Conservation (phyloP, 1,140 invertebrate genomes). For the Tetramorium simillimum region DNA sequence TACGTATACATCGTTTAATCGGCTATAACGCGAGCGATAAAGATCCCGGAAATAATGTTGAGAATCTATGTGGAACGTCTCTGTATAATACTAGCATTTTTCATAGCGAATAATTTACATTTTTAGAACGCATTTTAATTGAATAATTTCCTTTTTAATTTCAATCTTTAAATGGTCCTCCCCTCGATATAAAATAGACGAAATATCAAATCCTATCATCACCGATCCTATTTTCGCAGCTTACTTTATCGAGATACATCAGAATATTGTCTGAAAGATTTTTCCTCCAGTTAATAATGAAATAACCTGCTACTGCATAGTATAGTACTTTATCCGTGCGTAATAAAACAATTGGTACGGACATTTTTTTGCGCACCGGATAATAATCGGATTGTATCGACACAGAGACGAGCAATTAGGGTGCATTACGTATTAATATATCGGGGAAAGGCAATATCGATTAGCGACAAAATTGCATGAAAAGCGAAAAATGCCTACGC, state of each 20-base stretch:
- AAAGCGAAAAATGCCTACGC: conserved; percentile 9
- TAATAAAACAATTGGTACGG: not conserved
- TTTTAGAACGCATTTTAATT: not conserved
- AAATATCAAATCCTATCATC: not conserved
- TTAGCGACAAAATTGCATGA: conserved; percentile 5
- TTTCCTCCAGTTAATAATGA: not conserved
- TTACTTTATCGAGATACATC: not conserved
- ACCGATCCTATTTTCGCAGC: not conserved
- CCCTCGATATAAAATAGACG: not conserved
- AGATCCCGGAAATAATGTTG: not conserved
- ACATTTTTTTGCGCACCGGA: conserved; percentile 9
- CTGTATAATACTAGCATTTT: not conserved
- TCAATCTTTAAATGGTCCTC: not conserved
- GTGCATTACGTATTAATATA: conserved; percentile 48
- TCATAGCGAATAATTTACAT: not conserved
- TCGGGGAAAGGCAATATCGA: not conserved
- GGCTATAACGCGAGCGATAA: not conserved
- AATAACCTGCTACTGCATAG: not conserved
- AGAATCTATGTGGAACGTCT: not conserved
- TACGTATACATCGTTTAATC: not conserved
- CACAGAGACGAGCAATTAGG: conserved; percentile 24
- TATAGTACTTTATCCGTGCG: not conserved
- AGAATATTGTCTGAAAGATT: not conserved
- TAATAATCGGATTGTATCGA: conserved; percentile 21
- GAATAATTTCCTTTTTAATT: not conserved